Conservation (phyloP, 1,140 invertebrate genomes). For the Camponotus floridanus region DNA sequence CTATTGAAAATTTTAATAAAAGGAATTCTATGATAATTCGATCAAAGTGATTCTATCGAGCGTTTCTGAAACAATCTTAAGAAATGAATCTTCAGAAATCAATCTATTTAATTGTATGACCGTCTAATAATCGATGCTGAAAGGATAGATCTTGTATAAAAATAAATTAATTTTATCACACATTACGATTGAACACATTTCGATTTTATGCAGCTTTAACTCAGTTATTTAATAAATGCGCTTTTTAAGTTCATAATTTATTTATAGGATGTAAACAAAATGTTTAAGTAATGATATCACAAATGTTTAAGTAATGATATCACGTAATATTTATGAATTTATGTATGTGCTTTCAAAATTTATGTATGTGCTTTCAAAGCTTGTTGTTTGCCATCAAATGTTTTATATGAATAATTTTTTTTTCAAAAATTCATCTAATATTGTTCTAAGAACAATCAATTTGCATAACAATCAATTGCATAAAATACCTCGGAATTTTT, state of each 20-base stretch:
- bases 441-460: slow-evolving; percentile 17
- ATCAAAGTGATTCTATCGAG: no score
- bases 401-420: not conserved
- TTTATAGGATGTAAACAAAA: not conserved
- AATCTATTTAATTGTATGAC: no score
- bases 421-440: not conserved
- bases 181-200: no score
- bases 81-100: no score
- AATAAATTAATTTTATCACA: no score
- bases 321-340: not conserved
- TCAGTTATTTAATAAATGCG: no score
- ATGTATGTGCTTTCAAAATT: not conserved
- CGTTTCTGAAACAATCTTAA: not conserved
- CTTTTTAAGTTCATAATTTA: not conserved
- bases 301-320: not conserved
- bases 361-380: not conserved
- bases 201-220: no score
- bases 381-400: not conserved
- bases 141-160: no score
- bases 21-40: no score
- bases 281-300: not conserved
- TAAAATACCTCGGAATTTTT: slow-evolving; percentile 82
- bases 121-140: no score
- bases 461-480: not conserved
- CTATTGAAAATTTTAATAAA: no score